Conservation (phyloP, 2,797 vertebrate genomes). For the Gymnothorax reevesii region DNA sequence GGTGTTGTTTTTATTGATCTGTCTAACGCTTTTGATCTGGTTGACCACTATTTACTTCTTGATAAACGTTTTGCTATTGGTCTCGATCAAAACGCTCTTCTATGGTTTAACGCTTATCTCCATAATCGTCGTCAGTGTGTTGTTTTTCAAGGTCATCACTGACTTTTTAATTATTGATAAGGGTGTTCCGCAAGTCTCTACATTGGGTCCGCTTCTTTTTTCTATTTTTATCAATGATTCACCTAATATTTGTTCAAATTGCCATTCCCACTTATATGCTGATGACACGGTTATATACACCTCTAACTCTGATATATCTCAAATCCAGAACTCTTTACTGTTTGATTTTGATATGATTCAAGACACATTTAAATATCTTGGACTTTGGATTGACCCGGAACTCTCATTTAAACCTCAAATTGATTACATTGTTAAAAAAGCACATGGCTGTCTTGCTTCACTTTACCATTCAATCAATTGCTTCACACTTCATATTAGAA, state of each 20-base stretch:
- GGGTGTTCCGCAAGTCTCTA: too few relatives aligned
- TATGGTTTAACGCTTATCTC: constrained; percentile 15
- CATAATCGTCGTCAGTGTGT: constrained; percentile 22
- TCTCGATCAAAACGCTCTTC: neutral
- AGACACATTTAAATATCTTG: constrained; percentile 15
- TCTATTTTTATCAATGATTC: too few relatives aligned
- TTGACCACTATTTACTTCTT: constrained; percentile 1
- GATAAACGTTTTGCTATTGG: constrained; percentile 16
- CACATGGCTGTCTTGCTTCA: neutral
- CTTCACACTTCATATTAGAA: neutral
- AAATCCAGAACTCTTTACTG: neutral
- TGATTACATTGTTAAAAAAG: neutral
- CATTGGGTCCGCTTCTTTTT: too few relatives aligned
- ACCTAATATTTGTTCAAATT: too few relatives aligned
- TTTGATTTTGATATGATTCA: constrained; percentile 10
- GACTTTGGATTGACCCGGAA: constrained; percentile 11
- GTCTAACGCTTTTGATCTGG: too few relatives aligned
- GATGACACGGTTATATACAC: too few relatives aligned
- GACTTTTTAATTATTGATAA: constrained; percentile 29
- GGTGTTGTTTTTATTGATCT: too few relatives aligned
- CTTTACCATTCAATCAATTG: neutral
- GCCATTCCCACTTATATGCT: too few relatives aligned
- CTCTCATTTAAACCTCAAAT: constrained; percentile 13
- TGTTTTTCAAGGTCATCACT: neutral
- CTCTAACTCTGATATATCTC: constrained; percentile 6